phyloP scores from a whole-genome alignment of 2,113 vertebrate genomes.

The Orientallactaga bullata region DNA sequence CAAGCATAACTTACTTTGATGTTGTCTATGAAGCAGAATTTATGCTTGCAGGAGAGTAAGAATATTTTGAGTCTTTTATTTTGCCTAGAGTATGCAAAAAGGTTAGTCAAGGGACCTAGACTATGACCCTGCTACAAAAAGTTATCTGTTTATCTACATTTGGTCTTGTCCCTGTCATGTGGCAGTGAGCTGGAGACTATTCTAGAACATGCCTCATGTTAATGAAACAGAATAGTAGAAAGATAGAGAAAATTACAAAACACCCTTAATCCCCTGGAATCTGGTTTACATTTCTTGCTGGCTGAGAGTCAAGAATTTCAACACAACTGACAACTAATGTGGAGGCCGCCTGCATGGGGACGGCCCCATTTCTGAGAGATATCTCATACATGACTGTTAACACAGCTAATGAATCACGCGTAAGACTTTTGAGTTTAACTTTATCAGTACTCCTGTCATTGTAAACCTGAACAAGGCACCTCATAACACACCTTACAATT shows the following conservation, averaged over 20 bases:
- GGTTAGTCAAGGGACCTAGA: neutral
- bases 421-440: neutral
- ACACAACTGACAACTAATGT: neutral
- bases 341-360: neutral
- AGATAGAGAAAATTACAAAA: neutral
- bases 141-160: neutral
- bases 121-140: neutral
- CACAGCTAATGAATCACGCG: neutral
- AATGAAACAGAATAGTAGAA: neutral
- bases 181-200: neutral
- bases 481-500: neutral
- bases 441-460: neutral
- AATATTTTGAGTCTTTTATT: neutral
- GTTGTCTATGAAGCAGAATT: conserved; percentile 24
- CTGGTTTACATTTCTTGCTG: neutral
- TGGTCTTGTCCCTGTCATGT: neutral
- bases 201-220: neutral
- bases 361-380: neutral
- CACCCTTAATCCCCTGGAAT: neutral
- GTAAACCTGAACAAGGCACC: neutral
- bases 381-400: neutral
- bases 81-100: neutral
- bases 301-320: neutral
- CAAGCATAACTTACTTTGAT: conserved; percentile 9
- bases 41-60: neutral